Base-by-base conservation (phyloP, 1,140 invertebrate genomes). In the Adelges cooleyi region DNA sequence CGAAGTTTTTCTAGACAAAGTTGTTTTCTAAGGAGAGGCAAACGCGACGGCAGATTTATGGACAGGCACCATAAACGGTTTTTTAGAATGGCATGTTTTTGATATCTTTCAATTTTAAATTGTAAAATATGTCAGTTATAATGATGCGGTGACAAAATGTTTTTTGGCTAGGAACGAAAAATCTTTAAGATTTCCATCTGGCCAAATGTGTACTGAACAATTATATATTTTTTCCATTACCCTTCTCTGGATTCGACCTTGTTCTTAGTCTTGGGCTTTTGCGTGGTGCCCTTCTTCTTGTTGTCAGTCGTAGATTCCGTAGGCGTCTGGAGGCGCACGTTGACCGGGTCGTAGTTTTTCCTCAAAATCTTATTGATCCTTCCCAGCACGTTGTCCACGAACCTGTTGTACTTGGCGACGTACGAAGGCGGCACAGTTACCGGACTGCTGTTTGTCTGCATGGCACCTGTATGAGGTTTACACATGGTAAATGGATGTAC, bases 331-430 rank as follows among this genome's bases (percentile, higher is more conserved):
- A 90, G 74, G 71, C 86, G 84, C 0, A 90, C 87, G 49, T 83
- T 86, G 38, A 90, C 87, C 1, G 88, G 87, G 73, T 90, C 87
- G 72, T 89, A 90, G 48, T 85, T 87, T 48, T 81, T 79, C 11
- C 82, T 78, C 49, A 90, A 74, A 15, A 68, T 85, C 68, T 82
- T 82, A 74, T 90, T 90, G 72, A 90, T 88, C 67, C 85, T 80
- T 25, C 80, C 82, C 46, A 90, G 78, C 68, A 89, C 87, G 68
- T 81, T 86, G 73, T 90, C 88, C 36, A 90, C 84, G 72, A 88
- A 90, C 69, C 82, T 81, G 75, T 90, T 90, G 75, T 90, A 88
- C 72, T 87, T 87, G 23, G 82, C 77, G 25, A 87, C 84, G 74
- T 87, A 86, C 27, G 85, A 80, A 1, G 84, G 79, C 2, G 85